Evolutionary conservation across 2,888 invertebrate genomes (phyloP), one percentile per base, ranked within the genome.

Genomic region (Acanthosoma haemorrhoidale): DNA sequence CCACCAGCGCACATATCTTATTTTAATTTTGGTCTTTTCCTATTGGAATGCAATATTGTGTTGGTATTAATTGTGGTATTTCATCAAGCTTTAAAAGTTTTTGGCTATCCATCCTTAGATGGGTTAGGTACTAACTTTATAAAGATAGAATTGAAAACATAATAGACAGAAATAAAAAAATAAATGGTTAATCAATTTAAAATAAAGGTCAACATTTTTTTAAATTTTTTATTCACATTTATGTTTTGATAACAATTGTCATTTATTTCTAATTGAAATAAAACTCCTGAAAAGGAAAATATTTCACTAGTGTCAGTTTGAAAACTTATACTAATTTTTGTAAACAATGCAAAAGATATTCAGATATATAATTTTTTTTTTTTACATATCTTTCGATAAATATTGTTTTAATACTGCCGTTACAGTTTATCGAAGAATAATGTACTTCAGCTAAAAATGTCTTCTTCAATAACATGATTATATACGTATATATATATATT

Each of bases 211-310:
- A 51, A 51, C 51, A 51, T 51, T 43, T 18, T 51, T 38, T 59
- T 57, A n/a, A n/a, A n/a, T 68, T 59, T 60, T 60, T 69, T 60
- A 69, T 69, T 69, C 69, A 69, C 69, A 69, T 69, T 69, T 61
- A 69, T 36, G 57, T 60, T 60, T 69, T 61, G 34, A 69, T 69
- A 69, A 69, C 69, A 69, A 69, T 41, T 39, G 59, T 69, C 57
- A 69, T 60, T 68, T 60, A 34, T 38, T 43, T 29, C 57, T 21
- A 57, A 67, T 34, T 18, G 32, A 67, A 67, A 57, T 57, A 67
- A 67, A 51, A 34, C 32, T 67, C 36, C 36, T 67, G 67, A 34
- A 67, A 67, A 67, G 43, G 38, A 64, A 64, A 64, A 64, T 43
- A 43, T 51, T 67, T 67, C 51, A 51, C 32, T 67, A 67, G 57